A percentile compares a stretch with the other conserved stretches of the same genome.
phyloP scores from a whole-genome alignment of 2,888 invertebrate genomes.

The Pardosa pseudoannulata region DNA sequence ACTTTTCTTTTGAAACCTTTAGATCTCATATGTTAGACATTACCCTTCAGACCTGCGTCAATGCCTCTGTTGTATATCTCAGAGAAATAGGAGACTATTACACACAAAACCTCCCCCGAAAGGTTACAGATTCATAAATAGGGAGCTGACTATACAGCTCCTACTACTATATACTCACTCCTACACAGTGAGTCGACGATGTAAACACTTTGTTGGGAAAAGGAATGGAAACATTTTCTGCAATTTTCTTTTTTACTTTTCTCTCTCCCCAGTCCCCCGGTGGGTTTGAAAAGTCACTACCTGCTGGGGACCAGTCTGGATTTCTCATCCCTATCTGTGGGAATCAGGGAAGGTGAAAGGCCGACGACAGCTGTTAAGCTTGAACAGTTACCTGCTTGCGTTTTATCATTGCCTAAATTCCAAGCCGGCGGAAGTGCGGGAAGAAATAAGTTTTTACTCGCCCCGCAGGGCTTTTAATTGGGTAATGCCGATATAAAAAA shows the following conservation, averaged over 20 bases:
- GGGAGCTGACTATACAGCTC: too few relatives aligned
- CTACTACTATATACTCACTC: too few relatives aligned
- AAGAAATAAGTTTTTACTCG: background rate
- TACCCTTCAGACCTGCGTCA: too few relatives aligned
- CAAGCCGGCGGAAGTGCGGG: background rate
- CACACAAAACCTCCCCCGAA: too few relatives aligned
- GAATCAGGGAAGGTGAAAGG: background rate
- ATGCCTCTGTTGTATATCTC: too few relatives aligned
- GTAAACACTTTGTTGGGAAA: background rate
- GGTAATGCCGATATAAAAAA: too few relatives aligned
- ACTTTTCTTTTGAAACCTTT: too few relatives aligned
- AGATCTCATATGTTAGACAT: too few relatives aligned
- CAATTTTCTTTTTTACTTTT: background rate
- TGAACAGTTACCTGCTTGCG: background rate
- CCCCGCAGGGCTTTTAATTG: background rate
- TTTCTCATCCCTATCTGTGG: background rate
- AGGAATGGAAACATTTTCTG: background rate
- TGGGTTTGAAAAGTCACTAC: background rate
- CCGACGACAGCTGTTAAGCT: conserved; percentile 7
- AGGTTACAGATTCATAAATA: too few relatives aligned
- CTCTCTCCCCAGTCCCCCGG: background rate
- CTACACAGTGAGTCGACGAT: background rate
- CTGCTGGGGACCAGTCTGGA: background rate
- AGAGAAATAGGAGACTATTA: too few relatives aligned
- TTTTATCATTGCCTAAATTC: conserved; percentile 5